Conservation (phyloP, 2,888 invertebrate species). For the Hirtodrosophila trivittata region DNA sequence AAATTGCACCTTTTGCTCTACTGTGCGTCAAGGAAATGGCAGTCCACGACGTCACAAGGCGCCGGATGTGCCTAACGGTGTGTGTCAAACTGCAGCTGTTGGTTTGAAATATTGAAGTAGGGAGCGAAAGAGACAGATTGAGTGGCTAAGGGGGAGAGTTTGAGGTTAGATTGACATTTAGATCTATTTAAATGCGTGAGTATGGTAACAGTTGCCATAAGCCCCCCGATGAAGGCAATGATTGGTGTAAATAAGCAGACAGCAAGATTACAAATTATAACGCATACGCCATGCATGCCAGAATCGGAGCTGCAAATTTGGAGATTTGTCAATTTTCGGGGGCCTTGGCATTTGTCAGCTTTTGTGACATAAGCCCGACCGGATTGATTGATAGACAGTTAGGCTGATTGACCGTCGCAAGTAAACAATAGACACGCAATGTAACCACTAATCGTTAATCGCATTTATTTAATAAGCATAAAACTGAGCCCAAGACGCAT, state of each 20-base stretch:
- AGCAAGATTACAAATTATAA: conserved; percentile 13
- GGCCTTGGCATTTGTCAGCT: conserved; percentile 14
- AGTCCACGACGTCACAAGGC: neutral
- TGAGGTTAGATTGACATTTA: conserved; percentile 23
- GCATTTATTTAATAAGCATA: conserved; percentile 45
- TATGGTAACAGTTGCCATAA: conserved; percentile 38
- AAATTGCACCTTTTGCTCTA: no score
- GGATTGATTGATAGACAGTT: conserved; percentile 5
- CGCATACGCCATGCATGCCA: conserved; percentile 22
- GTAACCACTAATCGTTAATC: conserved; percentile 31
- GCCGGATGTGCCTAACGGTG: conserved; percentile 18
- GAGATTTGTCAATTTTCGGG: neutral
- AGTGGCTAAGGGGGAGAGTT: no score
- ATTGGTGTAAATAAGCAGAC: conserved; percentile 55
- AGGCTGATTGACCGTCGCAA: conserved; percentile 14
- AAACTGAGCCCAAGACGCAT: conserved; percentile 21
- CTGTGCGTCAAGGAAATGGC: conserved; percentile 8
- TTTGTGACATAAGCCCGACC: no score
- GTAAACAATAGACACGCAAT: conserved; percentile 17
- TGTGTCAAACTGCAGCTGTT: conserved; percentile 31
- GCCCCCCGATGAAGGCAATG: conserved; percentile 37
- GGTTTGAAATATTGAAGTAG: neutral
- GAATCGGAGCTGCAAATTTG: neutral
- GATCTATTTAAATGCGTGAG: conserved; percentile 64
- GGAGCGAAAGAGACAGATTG: neutral